Base-by-base conservation (phyloP, 2,888 invertebrate genomes). In the Sarcophaga caerulescens region DNA sequence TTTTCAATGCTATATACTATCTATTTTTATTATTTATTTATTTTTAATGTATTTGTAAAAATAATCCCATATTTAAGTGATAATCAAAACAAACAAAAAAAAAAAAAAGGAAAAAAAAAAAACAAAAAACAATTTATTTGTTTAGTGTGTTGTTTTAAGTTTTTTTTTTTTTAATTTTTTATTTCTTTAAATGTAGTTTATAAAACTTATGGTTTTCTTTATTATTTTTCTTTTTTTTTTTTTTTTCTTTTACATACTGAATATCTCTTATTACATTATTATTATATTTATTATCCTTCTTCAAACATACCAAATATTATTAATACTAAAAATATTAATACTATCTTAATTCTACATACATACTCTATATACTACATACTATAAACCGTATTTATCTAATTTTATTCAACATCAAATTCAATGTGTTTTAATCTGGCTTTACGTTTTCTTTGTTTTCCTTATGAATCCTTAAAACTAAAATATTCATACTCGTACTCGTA, bases 221-320 rank as follows among this genome's bases (percentile, higher is more conserved):
- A 78, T 63, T 35, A 68, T 79, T 77, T 70, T 77, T 81, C 68
- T 74, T 92, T 93, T 82, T 71, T 84, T 87, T 80, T n/a, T 69
- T 75, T 81, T 75, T 81, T 87, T 87, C 78, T 85, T 86, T 83
- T 85, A 84, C 87, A 81, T 81, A 71, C 75, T 81, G 62, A 63
- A 82, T 80, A 69, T 75, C 60, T 74, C 35, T 73, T 68, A 52
- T 77, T 62, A 63, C 21, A 69, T 80, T 78, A 25, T 85, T 63
- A 57, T 71, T 84, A 68, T 23, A 23, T 23, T 59, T 73, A 68
- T 76, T 82, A 74, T 47, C 10, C 8, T 35, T 8, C 73, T 83
- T 69, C 69, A 75, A 69, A n/a, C 35, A 44, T 76, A 75, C 45
- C 59, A 70, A 35, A 59, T 68, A 60, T 62, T 52, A 68, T 44